Evolutionary conservation across 2,888 invertebrate genomes (phyloP).

Genomic region (Leptinotarsa rubiginosa): DNA sequence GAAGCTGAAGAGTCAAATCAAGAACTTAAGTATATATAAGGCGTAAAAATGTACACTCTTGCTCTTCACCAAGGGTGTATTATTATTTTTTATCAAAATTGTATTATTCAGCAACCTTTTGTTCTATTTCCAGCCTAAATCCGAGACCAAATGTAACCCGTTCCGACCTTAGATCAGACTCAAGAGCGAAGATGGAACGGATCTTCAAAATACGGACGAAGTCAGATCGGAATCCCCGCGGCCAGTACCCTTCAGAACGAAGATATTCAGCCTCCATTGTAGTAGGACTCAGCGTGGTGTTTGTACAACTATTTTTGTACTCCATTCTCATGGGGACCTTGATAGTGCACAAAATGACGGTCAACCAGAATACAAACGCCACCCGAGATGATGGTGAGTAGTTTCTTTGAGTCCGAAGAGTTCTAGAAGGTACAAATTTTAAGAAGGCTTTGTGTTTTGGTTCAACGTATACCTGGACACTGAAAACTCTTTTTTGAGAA

Average conservation of each 20-base stretch:
- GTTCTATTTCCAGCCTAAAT: neutral
- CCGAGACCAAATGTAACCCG: neutral
- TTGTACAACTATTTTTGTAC: conserved; percentile 72
- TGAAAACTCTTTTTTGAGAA: too few species aligned
- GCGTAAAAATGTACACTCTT: too few species aligned
- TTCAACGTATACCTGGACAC: too few species aligned
- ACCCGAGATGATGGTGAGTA: conserved; percentile 7
- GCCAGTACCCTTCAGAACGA: conserved; percentile 75
- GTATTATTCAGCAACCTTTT: neutral
- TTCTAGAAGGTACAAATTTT: too few species aligned
- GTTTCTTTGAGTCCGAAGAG: neutral
- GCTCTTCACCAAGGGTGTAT: neutral
- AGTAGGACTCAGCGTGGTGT: conserved; percentile 74
- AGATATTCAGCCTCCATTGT: conserved; percentile 77
- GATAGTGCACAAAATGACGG: conserved; percentile 58
- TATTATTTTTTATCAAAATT: neutral
- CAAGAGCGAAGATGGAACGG: conserved; percentile 70
- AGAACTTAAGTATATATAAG: too few species aligned
- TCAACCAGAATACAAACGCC: conserved; percentile 21
- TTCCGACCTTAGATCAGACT: too few species aligned
- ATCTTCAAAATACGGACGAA: conserved; percentile 77
- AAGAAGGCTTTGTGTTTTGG: too few species aligned
- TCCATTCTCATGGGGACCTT: conserved; percentile 71
- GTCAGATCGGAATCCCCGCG: conserved; percentile 71
- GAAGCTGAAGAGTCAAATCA: too few species aligned